phyloP scores from a whole-genome alignment of 1,140 invertebrate species.

The Macrotrachela quadricornifera region DNA sequence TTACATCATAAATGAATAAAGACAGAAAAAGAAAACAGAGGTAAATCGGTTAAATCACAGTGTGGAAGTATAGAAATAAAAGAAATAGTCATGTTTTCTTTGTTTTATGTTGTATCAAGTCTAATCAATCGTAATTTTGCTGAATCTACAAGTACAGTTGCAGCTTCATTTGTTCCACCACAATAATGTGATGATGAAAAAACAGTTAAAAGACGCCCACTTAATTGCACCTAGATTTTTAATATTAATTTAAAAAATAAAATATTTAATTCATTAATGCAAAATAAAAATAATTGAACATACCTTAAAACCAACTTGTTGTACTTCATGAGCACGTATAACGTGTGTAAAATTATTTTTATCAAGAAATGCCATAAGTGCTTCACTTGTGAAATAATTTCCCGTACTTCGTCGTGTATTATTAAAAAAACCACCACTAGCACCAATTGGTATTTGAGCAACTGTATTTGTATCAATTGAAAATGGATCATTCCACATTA shows the following conservation, averaged over 20 bases:
- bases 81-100: no score
- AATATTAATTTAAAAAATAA: no score
- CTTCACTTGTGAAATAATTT: constrained; percentile 44
- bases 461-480: constrained; percentile 26
- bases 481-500: constrained; percentile 55
- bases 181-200: constrained; percentile 46
- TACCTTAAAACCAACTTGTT: constrained; percentile 46
- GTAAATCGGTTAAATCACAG: no score
- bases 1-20: no score
- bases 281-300: not conserved
- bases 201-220: constrained; percentile 41
- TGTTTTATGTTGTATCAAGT: no score
- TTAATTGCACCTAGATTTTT: constrained; percentile 38
- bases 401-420: constrained; percentile 47
- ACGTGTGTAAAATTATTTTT: constrained; percentile 43
- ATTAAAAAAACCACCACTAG: constrained; percentile 42
- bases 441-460: constrained; percentile 9
- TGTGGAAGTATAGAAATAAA: no score
- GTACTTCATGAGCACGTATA: constrained; percentile 48
- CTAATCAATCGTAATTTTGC: no score
- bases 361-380: constrained; percentile 41
- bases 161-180: constrained; percentile 42
- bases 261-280: no score
- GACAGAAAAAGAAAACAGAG: no score
- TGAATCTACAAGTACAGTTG: constrained; percentile 37